phyloP scores from a whole-genome alignment of 2,113 vertebrate species.

The Daphoenositta chrysoptera region DNA sequence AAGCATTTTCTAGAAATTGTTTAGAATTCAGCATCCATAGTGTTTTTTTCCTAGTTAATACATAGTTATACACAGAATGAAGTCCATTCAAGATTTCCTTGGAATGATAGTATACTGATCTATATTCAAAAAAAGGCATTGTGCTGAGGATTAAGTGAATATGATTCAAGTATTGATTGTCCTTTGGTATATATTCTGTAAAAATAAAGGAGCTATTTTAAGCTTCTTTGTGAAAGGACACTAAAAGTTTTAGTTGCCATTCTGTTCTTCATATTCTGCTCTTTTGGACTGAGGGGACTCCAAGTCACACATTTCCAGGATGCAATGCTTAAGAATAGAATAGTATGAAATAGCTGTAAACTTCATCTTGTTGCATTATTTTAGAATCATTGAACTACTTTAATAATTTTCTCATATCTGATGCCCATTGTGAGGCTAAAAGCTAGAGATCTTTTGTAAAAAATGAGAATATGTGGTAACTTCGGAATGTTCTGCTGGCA shows the following conservation, averaged over 20 bases:
- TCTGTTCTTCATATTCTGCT: not conserved
- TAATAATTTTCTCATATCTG: not conserved
- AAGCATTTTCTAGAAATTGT: slow-evolving; percentile 6
- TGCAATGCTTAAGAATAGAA: not conserved
- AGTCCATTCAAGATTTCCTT: not conserved
- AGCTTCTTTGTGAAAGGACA: not conserved
- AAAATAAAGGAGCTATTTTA: not conserved
- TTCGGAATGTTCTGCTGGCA: not conserved
- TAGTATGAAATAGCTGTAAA: not conserved
- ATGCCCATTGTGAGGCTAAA: not conserved
- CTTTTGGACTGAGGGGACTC: not conserved
- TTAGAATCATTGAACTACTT: not conserved
- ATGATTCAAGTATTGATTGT: slow-evolving; percentile 7
- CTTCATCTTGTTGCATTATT: not conserved
- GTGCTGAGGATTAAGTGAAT: not conserved
- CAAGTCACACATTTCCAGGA: not conserved
- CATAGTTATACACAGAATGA: not conserved
- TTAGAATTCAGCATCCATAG: not conserved
- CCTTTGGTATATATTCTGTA: not conserved
- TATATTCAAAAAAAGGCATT: not conserved
- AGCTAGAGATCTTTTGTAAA: not conserved
- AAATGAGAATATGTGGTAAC: not conserved
- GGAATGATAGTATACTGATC: not conserved
- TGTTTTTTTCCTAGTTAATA: slow-evolving; percentile 1
- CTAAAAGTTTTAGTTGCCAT: not conserved